Conservation (phyloP, 2,888 invertebrate species). For the Ophion slaviceki region DNA sequence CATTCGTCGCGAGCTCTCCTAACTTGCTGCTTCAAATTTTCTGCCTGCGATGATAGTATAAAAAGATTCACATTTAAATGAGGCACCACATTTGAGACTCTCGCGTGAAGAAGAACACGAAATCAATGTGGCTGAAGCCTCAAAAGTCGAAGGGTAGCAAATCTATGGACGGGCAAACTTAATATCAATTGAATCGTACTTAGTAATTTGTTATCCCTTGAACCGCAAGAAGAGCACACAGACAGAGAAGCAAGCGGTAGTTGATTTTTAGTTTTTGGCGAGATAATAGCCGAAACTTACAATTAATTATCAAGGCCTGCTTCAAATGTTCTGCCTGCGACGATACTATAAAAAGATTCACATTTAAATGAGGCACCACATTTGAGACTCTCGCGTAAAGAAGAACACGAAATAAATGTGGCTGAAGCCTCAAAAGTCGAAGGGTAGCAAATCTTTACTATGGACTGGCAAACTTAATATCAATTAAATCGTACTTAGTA, state of each 20-base stretch:
- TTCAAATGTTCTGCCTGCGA: constrained; percentile 21
- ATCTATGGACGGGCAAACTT: constrained; percentile 13
- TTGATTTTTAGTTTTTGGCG: neutral
- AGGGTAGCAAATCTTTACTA: constrained; percentile 10
- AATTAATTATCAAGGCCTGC: neutral
- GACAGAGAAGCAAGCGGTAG: constrained; percentile 5
- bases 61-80: constrained; percentile 16
- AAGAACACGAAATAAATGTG: constrained; percentile 16
- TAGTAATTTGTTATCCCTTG: constrained; percentile 12
- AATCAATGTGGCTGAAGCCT: constrained; percentile 17
- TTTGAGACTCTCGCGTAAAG: constrained; percentile 9
- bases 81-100: constrained; percentile 10
- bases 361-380: constrained; percentile 15
- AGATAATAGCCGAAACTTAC: neutral
- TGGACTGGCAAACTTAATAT: constrained; percentile 16
- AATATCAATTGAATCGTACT: constrained; percentile 19
- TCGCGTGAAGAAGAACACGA: constrained; percentile 16
- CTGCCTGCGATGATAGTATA: constrained; percentile 20
- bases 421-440: constrained; percentile 25
- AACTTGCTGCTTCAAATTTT: constrained; percentile 15
- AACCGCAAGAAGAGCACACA: constrained; percentile 7
- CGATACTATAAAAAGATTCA: constrained; percentile 10
- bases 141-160: constrained; percentile 21
- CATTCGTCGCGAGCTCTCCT: constrained; percentile 34
- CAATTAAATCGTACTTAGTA: constrained; percentile 20